A percentile compares a stretch with the other conserved stretches of the same genome.
Conservation (phyloP, 2,797 vertebrate genomes). For the Harpagifer antarcticus region DNA sequence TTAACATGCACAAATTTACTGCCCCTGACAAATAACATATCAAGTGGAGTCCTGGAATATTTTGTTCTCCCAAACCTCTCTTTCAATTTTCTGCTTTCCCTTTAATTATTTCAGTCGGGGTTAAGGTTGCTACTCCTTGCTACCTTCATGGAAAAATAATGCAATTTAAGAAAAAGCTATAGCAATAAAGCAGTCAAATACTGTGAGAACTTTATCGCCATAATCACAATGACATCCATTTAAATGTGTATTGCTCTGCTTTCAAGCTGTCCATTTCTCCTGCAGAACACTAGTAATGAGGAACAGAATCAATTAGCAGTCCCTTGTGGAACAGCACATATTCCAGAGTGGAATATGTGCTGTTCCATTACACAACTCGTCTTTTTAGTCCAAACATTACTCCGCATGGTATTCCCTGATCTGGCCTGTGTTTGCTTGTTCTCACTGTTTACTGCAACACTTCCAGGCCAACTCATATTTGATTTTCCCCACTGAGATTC, state of each 20-base stretch:
- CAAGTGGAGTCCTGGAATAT: conserved; percentile 73
- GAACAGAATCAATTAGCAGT: conserved; percentile 79
- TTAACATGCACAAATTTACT: conserved; percentile 83
- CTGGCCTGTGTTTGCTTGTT: conserved; percentile 79
- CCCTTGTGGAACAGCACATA: conserved; percentile 53
- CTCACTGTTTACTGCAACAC: conserved; percentile 83
- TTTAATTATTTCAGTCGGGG: conserved; percentile 74
- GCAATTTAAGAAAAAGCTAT: conserved; percentile 57
- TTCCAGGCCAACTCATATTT: conserved; percentile 82
- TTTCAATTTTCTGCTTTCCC: conserved; percentile 69
- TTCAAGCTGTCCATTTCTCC: conserved; percentile 72
- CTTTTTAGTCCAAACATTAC: conserved; percentile 77
- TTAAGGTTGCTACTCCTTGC: conserved; percentile 56
- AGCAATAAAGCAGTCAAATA: conserved; percentile 62
- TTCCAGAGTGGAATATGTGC: conserved; percentile 59
- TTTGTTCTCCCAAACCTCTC: conserved; percentile 65
- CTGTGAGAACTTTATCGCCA: conserved; percentile 53
- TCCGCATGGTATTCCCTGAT: conserved; percentile 78
- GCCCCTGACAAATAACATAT: conserved; percentile 83
- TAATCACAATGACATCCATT: conserved; percentile 66
- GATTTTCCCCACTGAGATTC: conserved; percentile 79
- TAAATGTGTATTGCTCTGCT: conserved; percentile 64
- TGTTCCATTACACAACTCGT: conserved; percentile 74
- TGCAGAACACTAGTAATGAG: conserved; percentile 71
- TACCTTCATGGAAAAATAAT: conserved; percentile 57